phyloP scores from a whole-genome alignment of 1,140 invertebrate genomes.

The Metopolophium dirhodum region DNA sequence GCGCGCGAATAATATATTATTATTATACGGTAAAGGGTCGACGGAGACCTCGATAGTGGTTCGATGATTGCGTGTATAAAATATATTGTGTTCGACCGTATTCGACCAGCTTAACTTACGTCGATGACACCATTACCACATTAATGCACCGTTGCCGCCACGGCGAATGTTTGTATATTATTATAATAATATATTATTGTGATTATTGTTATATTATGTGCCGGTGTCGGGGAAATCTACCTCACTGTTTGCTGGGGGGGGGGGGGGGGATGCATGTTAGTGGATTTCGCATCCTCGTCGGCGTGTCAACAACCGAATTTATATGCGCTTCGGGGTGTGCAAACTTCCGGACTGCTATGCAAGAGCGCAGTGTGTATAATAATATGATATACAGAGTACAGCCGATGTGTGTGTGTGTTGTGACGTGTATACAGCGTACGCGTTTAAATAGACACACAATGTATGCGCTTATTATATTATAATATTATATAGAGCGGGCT shows the following conservation, averaged over 20 bases:
- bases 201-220: neutral
- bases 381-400: neutral
- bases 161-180: neutral
- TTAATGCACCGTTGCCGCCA: neutral
- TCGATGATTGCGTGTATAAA: neutral
- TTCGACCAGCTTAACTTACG: neutral
- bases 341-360: neutral
- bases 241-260: neutral
- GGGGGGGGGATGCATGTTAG: neutral
- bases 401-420: neutral
- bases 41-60: neutral
- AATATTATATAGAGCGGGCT: too few relatives aligned
- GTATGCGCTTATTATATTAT: neutral
- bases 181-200: too few relatives aligned
- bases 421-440: neutral
- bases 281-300: neutral
- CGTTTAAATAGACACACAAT: neutral
- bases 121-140: neutral
- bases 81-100: neutral
- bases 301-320: neutral
- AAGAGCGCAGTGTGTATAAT: neutral
- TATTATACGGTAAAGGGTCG: neutral
- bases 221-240: neutral
- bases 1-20: neutral
- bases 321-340: neutral